Evolutionary conservation across 2,888 invertebrate species (phyloP).

Genomic region (Synanthedon tipuliformis): DNA sequence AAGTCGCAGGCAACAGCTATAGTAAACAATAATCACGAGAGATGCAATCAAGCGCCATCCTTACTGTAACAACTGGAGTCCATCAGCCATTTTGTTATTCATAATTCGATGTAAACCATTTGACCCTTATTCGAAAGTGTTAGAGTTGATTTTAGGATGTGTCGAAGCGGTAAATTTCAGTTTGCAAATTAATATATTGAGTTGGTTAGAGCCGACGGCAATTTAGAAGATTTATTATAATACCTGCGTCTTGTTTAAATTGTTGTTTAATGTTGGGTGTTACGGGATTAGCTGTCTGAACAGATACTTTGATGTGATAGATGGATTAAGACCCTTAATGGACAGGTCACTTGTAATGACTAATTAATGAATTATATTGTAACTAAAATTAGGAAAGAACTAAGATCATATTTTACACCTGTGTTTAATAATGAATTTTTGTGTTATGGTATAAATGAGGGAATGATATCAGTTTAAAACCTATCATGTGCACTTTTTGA

Average conservation of each 20-base stretch:
- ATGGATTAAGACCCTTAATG: background rate
- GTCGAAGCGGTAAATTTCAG: background rate
- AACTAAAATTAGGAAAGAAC: no score
- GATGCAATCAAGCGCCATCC: background rate
- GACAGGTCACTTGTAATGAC: background rate
- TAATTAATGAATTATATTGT: no score
- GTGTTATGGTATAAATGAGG: no score
- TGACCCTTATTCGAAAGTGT: conserved; percentile 9
- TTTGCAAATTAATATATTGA: conserved; percentile 14
- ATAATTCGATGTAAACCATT: conserved; percentile 7
- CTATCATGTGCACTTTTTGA: no score
- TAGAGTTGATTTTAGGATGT: conserved; percentile 6
- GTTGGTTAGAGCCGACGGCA: conserved; percentile 34
- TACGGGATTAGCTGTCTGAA: conserved; percentile 36
- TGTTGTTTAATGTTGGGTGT: conserved; percentile 51
- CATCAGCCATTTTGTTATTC: conserved; percentile 41
- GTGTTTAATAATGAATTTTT: no score
- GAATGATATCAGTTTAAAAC: no score
- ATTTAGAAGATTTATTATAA: conserved; percentile 56
- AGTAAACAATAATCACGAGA: no score
- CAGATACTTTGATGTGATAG: conserved; percentile 15
- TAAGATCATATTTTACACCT: no score
- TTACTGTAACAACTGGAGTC: conserved; percentile 20
- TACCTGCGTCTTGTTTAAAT: conserved; percentile 52
- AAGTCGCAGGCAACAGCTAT: no score